Conservation (phyloP, 1,140 invertebrate species). For the Cotesia glomerata region DNA sequence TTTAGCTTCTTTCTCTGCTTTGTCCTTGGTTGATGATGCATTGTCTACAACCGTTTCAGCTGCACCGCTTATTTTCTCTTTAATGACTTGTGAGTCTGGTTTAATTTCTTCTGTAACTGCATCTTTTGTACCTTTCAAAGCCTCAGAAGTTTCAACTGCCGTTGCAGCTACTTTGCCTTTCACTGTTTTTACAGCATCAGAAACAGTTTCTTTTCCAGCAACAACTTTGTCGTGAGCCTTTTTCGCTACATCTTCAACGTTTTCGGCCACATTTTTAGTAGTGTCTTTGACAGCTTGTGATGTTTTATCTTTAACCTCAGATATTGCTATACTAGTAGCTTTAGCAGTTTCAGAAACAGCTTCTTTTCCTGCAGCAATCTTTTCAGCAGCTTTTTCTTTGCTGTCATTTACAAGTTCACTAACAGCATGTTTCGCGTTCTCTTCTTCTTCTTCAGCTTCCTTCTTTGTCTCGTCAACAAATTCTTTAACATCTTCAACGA, state of each 20-base stretch:
- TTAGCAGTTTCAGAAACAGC: conserved; percentile 15
- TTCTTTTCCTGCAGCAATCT: conserved; percentile 19
- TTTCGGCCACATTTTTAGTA: conserved; percentile 31
- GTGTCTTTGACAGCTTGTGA: neutral
- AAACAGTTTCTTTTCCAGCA: neutral
- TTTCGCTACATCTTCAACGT: conserved; percentile 35
- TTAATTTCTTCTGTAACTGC: conserved; percentile 18
- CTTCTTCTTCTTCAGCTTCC: conserved; percentile 33
- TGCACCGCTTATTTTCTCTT: conserved; percentile 15
- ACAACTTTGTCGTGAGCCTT: conserved; percentile 24
- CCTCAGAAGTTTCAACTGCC: neutral
- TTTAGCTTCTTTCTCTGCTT: too few species aligned
- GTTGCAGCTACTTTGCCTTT: conserved; percentile 23
- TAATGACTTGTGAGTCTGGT: conserved; percentile 17
- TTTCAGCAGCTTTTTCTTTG: conserved; percentile 31
- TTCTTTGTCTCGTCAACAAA: conserved; percentile 34
- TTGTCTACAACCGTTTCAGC: conserved; percentile 4
- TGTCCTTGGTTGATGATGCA: neutral
- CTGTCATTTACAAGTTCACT: neutral
- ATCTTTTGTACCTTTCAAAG: neutral
- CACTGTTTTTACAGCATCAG: neutral
- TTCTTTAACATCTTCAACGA: conserved; percentile 34
- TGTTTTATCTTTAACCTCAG: neutral
- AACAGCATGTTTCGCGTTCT: conserved; percentile 6
- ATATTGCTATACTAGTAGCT: conserved; percentile 2